Percentiles rank a stretch among this genome's conserved stretches.
Evolutionary conservation across 2,797 vertebrate species (phyloP).

Genomic region (Phalanger gymnotis): DNA sequence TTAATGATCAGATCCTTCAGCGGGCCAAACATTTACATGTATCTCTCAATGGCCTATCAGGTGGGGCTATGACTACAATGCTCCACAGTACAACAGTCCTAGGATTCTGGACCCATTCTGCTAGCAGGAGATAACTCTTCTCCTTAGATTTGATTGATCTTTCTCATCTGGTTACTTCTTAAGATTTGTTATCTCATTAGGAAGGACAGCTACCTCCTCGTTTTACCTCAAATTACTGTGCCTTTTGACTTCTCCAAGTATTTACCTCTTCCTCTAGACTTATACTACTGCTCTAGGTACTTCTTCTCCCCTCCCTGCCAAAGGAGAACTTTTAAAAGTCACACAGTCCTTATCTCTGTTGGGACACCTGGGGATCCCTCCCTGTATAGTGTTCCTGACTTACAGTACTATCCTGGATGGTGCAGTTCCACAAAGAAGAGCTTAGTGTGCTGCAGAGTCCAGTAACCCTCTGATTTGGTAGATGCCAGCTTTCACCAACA

Average conservation of each 20-base stretch:
- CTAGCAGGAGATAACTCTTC: neutral
- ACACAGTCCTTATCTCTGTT: neutral
- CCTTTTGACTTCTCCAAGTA: neutral
- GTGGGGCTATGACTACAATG: neutral
- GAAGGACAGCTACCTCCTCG: neutral
- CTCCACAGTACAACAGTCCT: neutral
- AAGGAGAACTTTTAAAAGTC: neutral
- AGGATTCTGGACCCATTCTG: neutral
- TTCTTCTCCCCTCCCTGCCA: neutral
- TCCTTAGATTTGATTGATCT: neutral
- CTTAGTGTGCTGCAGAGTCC: neutral
- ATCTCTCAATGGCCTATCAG: neutral
- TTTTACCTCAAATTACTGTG: neutral
- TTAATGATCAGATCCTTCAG: neutral
- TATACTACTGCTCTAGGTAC: no score
- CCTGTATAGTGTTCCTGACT: neutral
- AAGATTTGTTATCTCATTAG: neutral
- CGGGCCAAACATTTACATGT: no score
- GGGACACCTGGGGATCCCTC: neutral
- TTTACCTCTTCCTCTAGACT: neutral
- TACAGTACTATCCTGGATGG: neutral
- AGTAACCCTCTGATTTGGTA: neutral
- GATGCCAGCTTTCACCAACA: neutral
- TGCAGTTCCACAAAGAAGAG: neutral
- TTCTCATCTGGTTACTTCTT: neutral